These are phyloP conservation scores for Pogonocherus hispidulus DNA, from an alignment of 2,888 invertebrate species.

Conservation along the genomic window DNA sequence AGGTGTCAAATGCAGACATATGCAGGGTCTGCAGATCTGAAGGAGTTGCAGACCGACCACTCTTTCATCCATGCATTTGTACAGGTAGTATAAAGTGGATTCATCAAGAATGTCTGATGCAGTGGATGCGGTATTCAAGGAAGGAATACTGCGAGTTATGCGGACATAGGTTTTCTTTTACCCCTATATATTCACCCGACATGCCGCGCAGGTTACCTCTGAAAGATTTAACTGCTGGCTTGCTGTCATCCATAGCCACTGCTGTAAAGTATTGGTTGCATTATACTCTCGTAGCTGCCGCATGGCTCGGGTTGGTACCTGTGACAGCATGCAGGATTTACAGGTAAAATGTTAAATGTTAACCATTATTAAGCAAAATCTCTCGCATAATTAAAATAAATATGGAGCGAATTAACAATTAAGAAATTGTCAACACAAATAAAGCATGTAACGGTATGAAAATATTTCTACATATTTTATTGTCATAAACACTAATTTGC, in stretches of 20 bases:
- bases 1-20: slow-evolving; percentile 84
- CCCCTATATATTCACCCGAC: slow-evolving; percentile 99
- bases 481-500: too few species aligned
- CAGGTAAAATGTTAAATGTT: slow-evolving; percentile 46
- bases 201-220: slow-evolving; percentile 98
- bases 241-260: slow-evolving; percentile 89
- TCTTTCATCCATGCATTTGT: slow-evolving; percentile 99
- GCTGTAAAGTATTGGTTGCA: slow-evolving; percentile 98
- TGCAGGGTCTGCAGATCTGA: slow-evolving; percentile 98
- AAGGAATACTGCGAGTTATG: slow-evolving; percentile 99
- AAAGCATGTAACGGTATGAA: too few species aligned
- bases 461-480: too few species aligned
- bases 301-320: slow-evolving; percentile 98
- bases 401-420: too few species aligned
- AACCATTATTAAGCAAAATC: too few species aligned
- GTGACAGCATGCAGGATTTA: slow-evolving; percentile 97
- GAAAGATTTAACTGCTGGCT: slow-evolving; percentile 91
- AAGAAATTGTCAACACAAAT: too few species aligned
- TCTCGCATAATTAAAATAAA: too few species aligned
- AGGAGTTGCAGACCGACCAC: slow-evolving; percentile 89
- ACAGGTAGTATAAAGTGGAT: slow-evolving; percentile 99
- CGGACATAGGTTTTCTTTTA: slow-evolving; percentile 97
- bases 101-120: slow-evolving; percentile 97
- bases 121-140: slow-evolving; percentile 99
- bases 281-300: slow-evolving; percentile 95